phyloP scores from a whole-genome alignment of 2,113 vertebrate species.

The Gymnogyps californianus region DNA sequence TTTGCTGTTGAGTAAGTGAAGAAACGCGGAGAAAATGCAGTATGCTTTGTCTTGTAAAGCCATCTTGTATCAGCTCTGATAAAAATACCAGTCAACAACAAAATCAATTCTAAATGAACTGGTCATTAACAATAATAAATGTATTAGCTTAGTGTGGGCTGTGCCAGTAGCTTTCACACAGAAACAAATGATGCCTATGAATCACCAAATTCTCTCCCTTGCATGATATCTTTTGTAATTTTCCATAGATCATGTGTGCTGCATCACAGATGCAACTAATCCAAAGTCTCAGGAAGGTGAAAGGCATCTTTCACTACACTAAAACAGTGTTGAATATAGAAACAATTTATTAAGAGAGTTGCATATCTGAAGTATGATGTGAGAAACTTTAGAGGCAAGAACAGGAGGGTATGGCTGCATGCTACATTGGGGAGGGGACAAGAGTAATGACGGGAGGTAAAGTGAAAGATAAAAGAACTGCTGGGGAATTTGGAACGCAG shows the following conservation, averaged over 20 bases:
- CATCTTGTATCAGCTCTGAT: not conserved
- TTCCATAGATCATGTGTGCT: not conserved
- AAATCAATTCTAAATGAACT: not conserved
- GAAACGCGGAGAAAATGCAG: not conserved
- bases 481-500: not conserved
- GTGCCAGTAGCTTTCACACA: not conserved
- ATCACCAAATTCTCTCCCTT: not conserved
- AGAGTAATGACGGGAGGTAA: not conserved
- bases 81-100: not conserved
- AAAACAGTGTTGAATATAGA: not conserved
- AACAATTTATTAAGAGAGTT: not conserved
- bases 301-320: not conserved
- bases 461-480: not conserved
- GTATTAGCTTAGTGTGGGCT: not conserved
- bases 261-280: not conserved
- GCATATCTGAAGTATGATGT: not conserved
- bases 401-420: not conserved
- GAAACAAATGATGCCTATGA: constrained; percentile 12
- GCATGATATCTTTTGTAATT: not conserved
- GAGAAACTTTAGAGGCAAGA: not conserved
- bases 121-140: not conserved
- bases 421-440: not conserved
- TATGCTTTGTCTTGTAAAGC: not conserved
- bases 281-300: not conserved
- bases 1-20: not conserved